Base-by-base conservation (phyloP, 2,888 invertebrate genomes). In the Pegoplata infirma region DNA sequence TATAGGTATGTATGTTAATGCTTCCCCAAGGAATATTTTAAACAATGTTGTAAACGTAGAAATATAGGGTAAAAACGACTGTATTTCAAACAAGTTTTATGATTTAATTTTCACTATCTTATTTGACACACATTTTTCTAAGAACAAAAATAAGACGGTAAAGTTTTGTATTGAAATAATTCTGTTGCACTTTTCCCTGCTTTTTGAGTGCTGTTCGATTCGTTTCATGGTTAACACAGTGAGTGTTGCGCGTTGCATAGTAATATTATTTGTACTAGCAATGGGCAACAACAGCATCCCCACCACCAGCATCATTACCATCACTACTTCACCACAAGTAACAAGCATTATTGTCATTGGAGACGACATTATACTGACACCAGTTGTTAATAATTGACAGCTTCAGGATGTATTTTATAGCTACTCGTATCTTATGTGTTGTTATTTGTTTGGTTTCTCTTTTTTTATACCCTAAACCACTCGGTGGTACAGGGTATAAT, bases 351-450 rank as follows among this genome's bases (percentile, higher is more conserved):
- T 5, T 25, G 23, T 28, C 8, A 6, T 10, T n/a, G 40, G 14
- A 19, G 28, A 51, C 17, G 36, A 58, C 46, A 76, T 46, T 28
- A 32, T 25, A 46, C 28, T 49, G 59, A 61, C 76, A 67, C 21
- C 49, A 66, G 49, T 72, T 77, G 67, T 44, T 19, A 72, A 53
- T 72, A 77, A 72, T 77, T 77, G 72, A 67, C 72, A 77, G 72
- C 61, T 72, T 36, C 49, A 63, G 56, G 72, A 72, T 67, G 21
- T 67, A 28, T 44, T 44, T 63, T 25, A 19, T 49, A n/a, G n/a
- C n/a, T n/a, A n/a, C n/a, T n/a, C n/a, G 7, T 58, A 44, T 40
- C 44, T 17, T 47, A 8, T 2, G 44, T 51, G 23, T 51, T n/a
- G n/a, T n/a, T n/a, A n/a, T n/a, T 28, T 5, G 3, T 28, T 32